Evolutionary conservation across 2,797 vertebrate genomes (phyloP).

Genomic region (Zalophus californianus): DNA sequence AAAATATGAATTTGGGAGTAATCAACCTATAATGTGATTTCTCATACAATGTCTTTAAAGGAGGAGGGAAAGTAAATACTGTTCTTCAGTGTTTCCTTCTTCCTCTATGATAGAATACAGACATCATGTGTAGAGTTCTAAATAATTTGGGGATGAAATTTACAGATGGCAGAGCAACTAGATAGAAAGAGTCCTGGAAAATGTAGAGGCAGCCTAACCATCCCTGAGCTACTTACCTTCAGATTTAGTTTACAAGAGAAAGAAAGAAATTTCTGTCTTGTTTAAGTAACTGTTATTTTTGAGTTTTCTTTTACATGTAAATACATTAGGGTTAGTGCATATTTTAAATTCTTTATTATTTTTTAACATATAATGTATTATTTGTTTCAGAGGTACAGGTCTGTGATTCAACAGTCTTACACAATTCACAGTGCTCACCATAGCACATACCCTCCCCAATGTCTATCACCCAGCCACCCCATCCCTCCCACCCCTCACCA

Average conservation of each 20-base stretch:
- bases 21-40: neutral
- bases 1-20: neutral
- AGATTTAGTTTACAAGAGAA: neutral
- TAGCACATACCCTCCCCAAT: too few species aligned
- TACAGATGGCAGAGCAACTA: neutral
- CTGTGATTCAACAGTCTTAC: too few species aligned
- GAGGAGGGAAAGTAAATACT: neutral
- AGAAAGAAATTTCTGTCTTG: neutral
- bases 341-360: neutral
- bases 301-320: neutral
- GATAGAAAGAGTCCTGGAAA: neutral
- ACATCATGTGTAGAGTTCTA: neutral
- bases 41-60: neutral
- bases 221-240: neutral
- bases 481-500: too few species aligned
- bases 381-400: too few species aligned
- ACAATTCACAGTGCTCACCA: too few species aligned
- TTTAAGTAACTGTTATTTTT: slow-evolving; percentile 18
- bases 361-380: neutral
- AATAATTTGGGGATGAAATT: neutral
- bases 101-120: neutral
- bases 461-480: too few species aligned
- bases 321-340: neutral
- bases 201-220: neutral
- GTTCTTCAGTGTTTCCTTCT: neutral